Conservation (phyloP, 2,888 invertebrate species). For the Cataglyphis altisquamis region DNA sequence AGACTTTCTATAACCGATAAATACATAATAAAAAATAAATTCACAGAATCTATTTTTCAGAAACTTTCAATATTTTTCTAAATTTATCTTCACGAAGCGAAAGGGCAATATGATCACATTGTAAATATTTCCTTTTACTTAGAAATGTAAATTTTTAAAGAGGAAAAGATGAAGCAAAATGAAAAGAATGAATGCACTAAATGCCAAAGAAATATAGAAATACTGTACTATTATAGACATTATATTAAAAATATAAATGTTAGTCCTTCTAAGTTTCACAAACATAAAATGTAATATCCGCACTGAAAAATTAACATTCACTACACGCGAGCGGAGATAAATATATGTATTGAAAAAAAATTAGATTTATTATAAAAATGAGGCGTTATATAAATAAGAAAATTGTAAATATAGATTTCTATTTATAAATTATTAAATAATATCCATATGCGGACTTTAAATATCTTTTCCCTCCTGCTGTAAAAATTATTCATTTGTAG, state of each 20-base stretch:
- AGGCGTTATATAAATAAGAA: slow-evolving; percentile 15
- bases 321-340: background rate
- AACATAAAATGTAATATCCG: slow-evolving; percentile 14
- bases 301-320: slow-evolving; percentile 9
- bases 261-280: background rate
- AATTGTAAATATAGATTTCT: slow-evolving; percentile 48
- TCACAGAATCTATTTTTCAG: slow-evolving; percentile 23
- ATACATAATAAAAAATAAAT: background rate
- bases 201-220: background rate
- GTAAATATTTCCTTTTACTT: slow-evolving; percentile 24
- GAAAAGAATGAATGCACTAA: slow-evolving; percentile 4
- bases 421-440: slow-evolving; percentile 13
- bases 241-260: slow-evolving; percentile 34
- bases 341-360: slow-evolving; percentile 22
- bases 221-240: background rate
- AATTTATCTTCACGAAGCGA: background rate
- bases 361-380: slow-evolving; percentile 9
- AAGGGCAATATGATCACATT: background rate
- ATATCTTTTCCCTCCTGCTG: slow-evolving; percentile 4
- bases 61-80: slow-evolving; percentile 24
- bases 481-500: slow-evolving; percentile 28
- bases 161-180: background rate
- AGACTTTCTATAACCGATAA: background rate
- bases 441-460: slow-evolving; percentile 2
- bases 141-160: background rate